phyloP scores from a whole-genome alignment of 37 sponge, comb jelly and placozoan genomes.

The Ianthella basta region DNA sequence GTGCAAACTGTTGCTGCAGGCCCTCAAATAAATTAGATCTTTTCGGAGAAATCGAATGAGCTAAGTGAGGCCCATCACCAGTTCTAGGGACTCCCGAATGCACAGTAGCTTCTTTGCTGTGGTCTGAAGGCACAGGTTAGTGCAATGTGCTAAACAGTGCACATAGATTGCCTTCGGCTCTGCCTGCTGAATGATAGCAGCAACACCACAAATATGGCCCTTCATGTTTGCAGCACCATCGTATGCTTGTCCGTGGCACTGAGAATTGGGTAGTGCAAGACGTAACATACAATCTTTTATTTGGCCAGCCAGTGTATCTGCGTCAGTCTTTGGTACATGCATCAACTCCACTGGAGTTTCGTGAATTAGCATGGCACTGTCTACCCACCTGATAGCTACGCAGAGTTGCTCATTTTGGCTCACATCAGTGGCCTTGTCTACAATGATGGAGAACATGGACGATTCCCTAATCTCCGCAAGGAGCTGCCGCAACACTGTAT shows the following conservation, averaged over 20 bases:
- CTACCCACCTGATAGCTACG: constrained; percentile 65
- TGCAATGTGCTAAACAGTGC: constrained; percentile 40
- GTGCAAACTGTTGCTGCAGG: neutral
- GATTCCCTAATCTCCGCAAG: constrained; percentile 11
- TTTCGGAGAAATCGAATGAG: constrained; percentile 35
- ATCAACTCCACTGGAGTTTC: constrained; percentile 53
- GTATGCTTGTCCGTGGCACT: constrained; percentile 35
- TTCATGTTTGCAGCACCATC: constrained; percentile 48
- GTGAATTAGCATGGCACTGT: constrained; percentile 42
- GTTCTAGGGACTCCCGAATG: constrained; percentile 23
- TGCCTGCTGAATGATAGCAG: constrained; percentile 9
- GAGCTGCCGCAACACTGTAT: constrained; percentile 18
- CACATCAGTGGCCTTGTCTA: constrained; percentile 43
- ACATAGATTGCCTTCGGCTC: constrained; percentile 27
- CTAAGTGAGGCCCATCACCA: constrained; percentile 1
- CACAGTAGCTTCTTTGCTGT: neutral
- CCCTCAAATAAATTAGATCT: neutral
- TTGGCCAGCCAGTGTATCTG: neutral
- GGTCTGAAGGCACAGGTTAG: constrained; percentile 1
- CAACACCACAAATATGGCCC: constrained; percentile 29
- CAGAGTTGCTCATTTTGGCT: constrained; percentile 52
- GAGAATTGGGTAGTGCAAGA: neutral
- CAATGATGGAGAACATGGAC: constrained; percentile 30
- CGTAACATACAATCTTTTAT: constrained; percentile 26
- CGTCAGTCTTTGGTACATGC: constrained; percentile 67